A percentile compares a stretch with the other conserved stretches of the same genome.
These are phyloP conservation scores for Ptychoptera contaminata DNA, from an alignment of 2,888 invertebrate species.

Conservation along the genomic window DNA sequence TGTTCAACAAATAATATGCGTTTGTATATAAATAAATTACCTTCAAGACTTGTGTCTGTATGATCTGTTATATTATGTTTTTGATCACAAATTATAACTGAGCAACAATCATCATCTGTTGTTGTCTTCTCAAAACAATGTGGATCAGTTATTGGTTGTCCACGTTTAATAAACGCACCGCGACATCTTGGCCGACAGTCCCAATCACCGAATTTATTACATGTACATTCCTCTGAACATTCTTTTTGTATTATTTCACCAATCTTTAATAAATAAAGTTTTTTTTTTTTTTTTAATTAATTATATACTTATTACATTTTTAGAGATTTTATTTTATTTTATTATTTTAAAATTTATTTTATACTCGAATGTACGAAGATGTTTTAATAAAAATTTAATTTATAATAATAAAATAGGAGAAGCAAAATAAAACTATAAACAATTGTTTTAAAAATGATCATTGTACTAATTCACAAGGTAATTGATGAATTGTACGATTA, in stretches of 20 bases:
- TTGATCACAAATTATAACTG: conserved; percentile 51
- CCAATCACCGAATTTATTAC: conserved; percentile 47
- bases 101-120: conserved; percentile 54
- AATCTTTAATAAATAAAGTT: conserved; percentile 29
- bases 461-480: too few relatives aligned
- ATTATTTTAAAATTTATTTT: too few relatives aligned
- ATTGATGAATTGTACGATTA: too few relatives aligned
- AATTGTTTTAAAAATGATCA: too few relatives aligned
- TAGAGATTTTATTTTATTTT: too few relatives aligned
- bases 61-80: conserved; percentile 31
- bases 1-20: too few relatives aligned
- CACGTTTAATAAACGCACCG: conserved; percentile 50
- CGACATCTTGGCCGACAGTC: conserved; percentile 59
- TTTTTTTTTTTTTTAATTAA: too few relatives aligned
- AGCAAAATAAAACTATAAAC: too few relatives aligned
- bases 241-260: conserved; percentile 57
- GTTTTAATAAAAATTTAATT: too few relatives aligned
- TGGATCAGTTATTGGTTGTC: conserved; percentile 48
- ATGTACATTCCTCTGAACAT: conserved; percentile 65
- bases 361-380: too few relatives aligned
- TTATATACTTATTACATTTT: too few relatives aligned
- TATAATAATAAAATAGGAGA: too few relatives aligned
- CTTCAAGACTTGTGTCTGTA: conserved; percentile 20
- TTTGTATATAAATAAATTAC: conserved; percentile 6
- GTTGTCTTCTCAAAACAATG: conserved; percentile 54